Conservation (phyloP, 1,140 invertebrate genomes). For the Drosophila takahashii region DNA sequence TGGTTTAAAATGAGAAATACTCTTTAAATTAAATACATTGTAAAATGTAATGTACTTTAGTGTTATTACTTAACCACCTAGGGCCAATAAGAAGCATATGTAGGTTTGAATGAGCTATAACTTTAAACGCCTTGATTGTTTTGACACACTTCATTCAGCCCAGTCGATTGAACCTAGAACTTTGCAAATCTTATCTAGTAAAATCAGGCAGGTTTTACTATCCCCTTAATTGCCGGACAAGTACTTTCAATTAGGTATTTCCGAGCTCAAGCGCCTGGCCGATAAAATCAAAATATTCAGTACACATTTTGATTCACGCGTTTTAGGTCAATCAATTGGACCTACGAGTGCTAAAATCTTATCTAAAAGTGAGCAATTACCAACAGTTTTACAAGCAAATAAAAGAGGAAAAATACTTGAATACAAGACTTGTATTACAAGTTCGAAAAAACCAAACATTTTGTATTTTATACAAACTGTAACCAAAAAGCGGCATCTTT, state of each 20-base stretch:
- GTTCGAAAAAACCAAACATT: not conserved
- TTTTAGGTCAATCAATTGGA: not conserved
- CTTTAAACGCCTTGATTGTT: not conserved
- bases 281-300: slow-evolving; percentile 4
- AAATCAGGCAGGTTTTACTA: slow-evolving; percentile 10
- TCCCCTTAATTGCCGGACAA: not conserved
- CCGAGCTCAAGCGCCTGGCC: not conserved
- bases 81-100: no score
- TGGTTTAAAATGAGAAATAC: no score
- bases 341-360: no score
- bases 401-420: not conserved
- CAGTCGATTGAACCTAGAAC: not conserved
- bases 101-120: no score
- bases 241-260: slow-evolving; percentile 2
- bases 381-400: not conserved
- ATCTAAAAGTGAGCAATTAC: not conserved
- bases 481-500: not conserved
- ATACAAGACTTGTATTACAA: not conserved
- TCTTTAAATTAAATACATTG: no score
- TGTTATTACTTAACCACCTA: no score
- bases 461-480: not conserved
- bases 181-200: slow-evolving; percentile 11
- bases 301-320: slow-evolving; percentile 1
- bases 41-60: no score
- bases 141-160: not conserved